Percentiles rank a stretch among this genome's conserved stretches.
These are phyloP conservation scores for Drosophila helvetica DNA, from an alignment of 2,888 invertebrate genomes.

Conservation along the genomic window DNA sequence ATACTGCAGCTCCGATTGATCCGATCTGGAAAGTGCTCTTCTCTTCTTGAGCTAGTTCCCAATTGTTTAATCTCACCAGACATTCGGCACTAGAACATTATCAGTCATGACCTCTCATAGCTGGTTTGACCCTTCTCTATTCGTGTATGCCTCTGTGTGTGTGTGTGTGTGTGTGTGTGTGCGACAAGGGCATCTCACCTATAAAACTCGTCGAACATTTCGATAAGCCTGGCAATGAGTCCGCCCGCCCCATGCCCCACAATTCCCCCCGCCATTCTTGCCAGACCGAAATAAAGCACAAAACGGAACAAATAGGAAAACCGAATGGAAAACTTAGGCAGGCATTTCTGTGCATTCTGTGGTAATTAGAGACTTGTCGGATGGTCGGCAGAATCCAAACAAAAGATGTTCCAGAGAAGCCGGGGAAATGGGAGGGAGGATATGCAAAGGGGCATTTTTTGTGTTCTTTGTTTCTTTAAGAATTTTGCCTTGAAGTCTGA, in stretches of 20 bases:
- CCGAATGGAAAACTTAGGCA: slow-evolving; percentile 46
- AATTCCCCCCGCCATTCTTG: neutral
- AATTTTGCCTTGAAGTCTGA: slow-evolving; percentile 50
- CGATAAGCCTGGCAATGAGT: slow-evolving; percentile 27
- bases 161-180: neutral
- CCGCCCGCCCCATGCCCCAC: neutral
- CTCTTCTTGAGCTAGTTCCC: neutral
- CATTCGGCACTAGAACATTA: slow-evolving; percentile 29
- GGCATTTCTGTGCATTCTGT: slow-evolving; percentile 61
- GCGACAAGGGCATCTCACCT: slow-evolving; percentile 37
- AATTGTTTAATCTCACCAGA: neutral
- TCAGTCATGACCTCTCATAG: slow-evolving; percentile 44
- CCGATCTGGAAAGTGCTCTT: neutral
- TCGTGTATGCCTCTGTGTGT: neutral
- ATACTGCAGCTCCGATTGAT: too few relatives aligned
- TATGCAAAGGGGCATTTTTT: slow-evolving; percentile 12
- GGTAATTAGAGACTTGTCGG: slow-evolving; percentile 70
- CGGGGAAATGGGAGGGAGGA: slow-evolving; percentile 3
- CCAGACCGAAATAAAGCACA: neutral
- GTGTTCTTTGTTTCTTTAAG: slow-evolving; percentile 19
- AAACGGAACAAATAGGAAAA: slow-evolving; percentile 18
- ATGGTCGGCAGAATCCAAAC: slow-evolving; percentile 32
- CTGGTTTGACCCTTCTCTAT: slow-evolving; percentile 48
- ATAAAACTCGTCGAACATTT: slow-evolving; percentile 7
- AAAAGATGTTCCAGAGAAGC: slow-evolving; percentile 27